These are phyloP conservation scores for Cataglyphis albicans DNA, from an alignment of 2,888 invertebrate species.

Conservation along the genomic window DNA sequence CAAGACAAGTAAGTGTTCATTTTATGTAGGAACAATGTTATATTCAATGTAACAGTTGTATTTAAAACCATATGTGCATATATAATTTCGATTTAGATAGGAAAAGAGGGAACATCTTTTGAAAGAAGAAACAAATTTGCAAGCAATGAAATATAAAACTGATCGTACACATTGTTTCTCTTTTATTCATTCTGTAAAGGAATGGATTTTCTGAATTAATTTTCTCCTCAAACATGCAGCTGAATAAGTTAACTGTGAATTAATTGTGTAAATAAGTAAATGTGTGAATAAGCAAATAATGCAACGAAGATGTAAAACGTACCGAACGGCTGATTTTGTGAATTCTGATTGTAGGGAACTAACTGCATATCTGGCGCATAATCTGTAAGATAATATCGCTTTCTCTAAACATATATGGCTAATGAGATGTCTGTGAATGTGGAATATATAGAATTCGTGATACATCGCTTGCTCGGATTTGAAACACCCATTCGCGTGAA, in stretches of 20 bases:
- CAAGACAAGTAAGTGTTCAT: background rate
- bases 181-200: background rate
- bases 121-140: background rate
- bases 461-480: conserved; percentile 59
- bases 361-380: conserved; percentile 74
- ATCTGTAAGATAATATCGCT: conserved; percentile 68
- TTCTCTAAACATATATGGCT: conserved; percentile 25
- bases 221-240: background rate
- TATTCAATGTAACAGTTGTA: background rate
- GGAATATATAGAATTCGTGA: conserved; percentile 15
- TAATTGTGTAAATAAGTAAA: too few species aligned
- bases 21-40: background rate
- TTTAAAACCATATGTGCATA: background rate
- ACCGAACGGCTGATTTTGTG: conserved; percentile 77
- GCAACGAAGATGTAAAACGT: conserved; percentile 54
- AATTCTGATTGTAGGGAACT: conserved; percentile 75
- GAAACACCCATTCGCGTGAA: conserved; percentile 65
- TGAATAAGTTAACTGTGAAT: background rate
- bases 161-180: background rate
- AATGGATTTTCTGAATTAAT: conserved; percentile 5
- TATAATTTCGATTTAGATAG: background rate
- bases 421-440: conserved; percentile 27
- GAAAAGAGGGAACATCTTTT: background rate
- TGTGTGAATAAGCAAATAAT: conserved; percentile 23
- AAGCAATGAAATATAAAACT: background rate